Evolutionary conservation across 1,140 invertebrate species (phyloP).

Genomic region (Carposina sasakii): DNA sequence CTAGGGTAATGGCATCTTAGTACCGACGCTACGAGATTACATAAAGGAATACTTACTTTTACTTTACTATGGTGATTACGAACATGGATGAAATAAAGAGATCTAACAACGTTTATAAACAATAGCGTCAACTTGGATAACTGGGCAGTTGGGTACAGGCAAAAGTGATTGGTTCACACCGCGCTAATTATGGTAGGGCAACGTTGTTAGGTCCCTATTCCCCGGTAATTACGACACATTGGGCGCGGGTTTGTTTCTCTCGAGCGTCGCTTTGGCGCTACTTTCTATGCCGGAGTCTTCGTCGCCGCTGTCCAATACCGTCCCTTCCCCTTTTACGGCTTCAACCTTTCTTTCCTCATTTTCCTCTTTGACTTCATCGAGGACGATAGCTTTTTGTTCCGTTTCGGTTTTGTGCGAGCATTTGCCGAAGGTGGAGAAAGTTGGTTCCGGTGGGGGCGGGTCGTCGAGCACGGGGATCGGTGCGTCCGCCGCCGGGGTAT

Average conservation of each 20-base stretch:
- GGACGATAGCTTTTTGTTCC: slow-evolving; percentile 42
- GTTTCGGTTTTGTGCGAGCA: slow-evolving; percentile 24
- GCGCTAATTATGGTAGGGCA: too few relatives aligned
- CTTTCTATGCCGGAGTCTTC: slow-evolving; percentile 76
- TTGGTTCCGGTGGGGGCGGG: slow-evolving; percentile 40
- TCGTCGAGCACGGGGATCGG: slow-evolving; percentile 35
- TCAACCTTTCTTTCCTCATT: slow-evolving; percentile 37
- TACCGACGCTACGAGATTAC: too few relatives aligned
- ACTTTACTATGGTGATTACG: too few relatives aligned
- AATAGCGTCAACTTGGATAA: too few relatives aligned
- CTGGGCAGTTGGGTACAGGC: too few relatives aligned
- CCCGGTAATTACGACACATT: slow-evolving; percentile 49
- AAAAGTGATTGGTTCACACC: too few relatives aligned
- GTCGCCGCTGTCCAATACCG: slow-evolving; percentile 74
- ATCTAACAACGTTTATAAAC: too few relatives aligned
- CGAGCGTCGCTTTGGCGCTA: slow-evolving; percentile 71
- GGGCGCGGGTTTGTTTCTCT: slow-evolving; percentile 57
- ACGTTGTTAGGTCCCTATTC: too few relatives aligned
- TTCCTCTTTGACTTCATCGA: slow-evolving; percentile 42
- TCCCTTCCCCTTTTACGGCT: slow-evolving; percentile 72
- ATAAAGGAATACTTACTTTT: too few relatives aligned
- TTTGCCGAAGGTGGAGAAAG: slow-evolving; percentile 63
- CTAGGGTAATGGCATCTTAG: too few relatives aligned
- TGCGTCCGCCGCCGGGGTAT: slow-evolving; percentile 36
- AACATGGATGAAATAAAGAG: too few relatives aligned